Evolutionary conservation across 2,888 invertebrate genomes (phyloP).

Genomic region (Smittia sp.): DNA sequence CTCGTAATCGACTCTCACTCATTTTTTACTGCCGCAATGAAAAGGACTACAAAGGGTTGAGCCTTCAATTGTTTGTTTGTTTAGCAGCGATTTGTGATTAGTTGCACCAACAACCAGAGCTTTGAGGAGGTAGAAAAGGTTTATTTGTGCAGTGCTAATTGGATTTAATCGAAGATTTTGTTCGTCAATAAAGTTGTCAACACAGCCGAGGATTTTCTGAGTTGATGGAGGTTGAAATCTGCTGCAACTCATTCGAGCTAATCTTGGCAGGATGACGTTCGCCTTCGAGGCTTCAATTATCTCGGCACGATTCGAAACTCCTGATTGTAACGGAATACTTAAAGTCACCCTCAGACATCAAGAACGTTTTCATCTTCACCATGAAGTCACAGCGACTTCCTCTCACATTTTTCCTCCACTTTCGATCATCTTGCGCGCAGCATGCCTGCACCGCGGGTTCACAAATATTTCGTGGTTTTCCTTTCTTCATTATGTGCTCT

Average conservation of each 20-base stretch:
- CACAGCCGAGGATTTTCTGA: neutral
- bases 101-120: neutral
- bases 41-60: conserved; percentile 8
- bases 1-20: neutral
- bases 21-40: neutral
- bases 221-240: too few relatives aligned
- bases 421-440: conserved; percentile 2
- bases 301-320: too few relatives aligned
- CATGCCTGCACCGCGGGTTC: neutral
- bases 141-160: conserved; percentile 1
- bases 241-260: too few relatives aligned
- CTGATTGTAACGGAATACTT: too few relatives aligned
- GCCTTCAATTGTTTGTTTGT: conserved; percentile 5
- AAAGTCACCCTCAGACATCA: too few relatives aligned
- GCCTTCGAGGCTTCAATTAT: too few relatives aligned
- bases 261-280: too few relatives aligned
- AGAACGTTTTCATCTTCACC: neutral
- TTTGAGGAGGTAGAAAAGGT: neutral
- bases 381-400: neutral
- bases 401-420: neutral
- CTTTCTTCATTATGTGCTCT: neutral
- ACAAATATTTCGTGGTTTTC: conserved; percentile 1
- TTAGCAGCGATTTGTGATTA: neutral
- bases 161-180: neutral
- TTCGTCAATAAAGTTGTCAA: neutral